Evolutionary conservation across 1,140 invertebrate genomes (phyloP).

Genomic region (silkworm (Bombyx mori)): ASM3026992v2 NC_085127.1:7065001-7065500

Average conservation of each 20-base stretch:
- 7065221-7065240: conserved; percentile 50
- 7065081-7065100: conserved; percentile 54
- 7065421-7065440: conserved; percentile 41
- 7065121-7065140: conserved; percentile 61
- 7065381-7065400: conserved; percentile 57
- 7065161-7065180: conserved; percentile 63
- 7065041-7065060: conserved; percentile 71
- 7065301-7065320: too few relatives aligned
- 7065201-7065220: conserved; percentile 66
- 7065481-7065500: conserved; percentile 26
- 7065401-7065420: conserved; percentile 68
- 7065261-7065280: conserved; percentile 20
- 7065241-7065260: conserved; percentile 26
- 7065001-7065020: conserved; percentile 71
- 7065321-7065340: conserved; percentile 3
- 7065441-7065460: conserved; percentile 60
- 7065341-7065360: conserved; percentile 25
- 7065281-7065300: conserved; percentile 15
- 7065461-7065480: conserved; percentile 50
- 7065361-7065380: conserved; percentile 58
- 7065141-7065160: conserved; percentile 63
- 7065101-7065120: conserved; percentile 53
- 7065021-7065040: conserved; percentile 70
- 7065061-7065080: conserved; percentile 69
- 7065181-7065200: conserved; percentile 65